Conservation (phyloP, 2,797 vertebrate genomes). For the Crypturellus tataupa region DNA sequence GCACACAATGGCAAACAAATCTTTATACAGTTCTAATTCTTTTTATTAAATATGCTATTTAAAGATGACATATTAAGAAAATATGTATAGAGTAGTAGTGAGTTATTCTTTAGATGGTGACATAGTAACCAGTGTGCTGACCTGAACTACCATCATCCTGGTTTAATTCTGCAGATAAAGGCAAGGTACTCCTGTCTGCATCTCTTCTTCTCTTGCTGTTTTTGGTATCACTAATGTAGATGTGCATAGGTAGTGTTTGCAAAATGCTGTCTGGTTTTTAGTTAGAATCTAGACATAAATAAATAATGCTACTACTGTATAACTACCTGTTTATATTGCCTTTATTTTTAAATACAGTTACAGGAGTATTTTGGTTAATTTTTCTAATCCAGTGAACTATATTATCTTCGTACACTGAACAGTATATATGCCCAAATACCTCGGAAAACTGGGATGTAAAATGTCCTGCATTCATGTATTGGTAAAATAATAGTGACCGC, state of each 20-base stretch:
- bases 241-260: background rate
- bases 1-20: background rate
- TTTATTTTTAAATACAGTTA: background rate
- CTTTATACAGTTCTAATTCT: background rate
- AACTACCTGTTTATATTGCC: background rate
- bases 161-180: background rate
- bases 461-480: background rate
- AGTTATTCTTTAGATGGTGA: background rate
- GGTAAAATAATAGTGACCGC: background rate
- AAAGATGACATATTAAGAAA: background rate
- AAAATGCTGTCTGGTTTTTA: conserved; percentile 13
- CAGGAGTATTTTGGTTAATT: background rate
- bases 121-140: background rate
- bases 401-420: background rate
- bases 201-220: background rate
- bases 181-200: background rate
- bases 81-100: background rate
- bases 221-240: background rate
- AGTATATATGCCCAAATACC: too few relatives aligned
- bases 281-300: background rate
- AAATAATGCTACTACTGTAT: background rate
- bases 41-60: background rate
- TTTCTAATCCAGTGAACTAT: background rate
- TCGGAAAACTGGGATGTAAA: too few relatives aligned
- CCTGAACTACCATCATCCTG: background rate